These are phyloP conservation scores for Chromoteleia sp. DNA, from an alignment of 2,888 invertebrate genomes.

Conservation along the genomic window DNA sequence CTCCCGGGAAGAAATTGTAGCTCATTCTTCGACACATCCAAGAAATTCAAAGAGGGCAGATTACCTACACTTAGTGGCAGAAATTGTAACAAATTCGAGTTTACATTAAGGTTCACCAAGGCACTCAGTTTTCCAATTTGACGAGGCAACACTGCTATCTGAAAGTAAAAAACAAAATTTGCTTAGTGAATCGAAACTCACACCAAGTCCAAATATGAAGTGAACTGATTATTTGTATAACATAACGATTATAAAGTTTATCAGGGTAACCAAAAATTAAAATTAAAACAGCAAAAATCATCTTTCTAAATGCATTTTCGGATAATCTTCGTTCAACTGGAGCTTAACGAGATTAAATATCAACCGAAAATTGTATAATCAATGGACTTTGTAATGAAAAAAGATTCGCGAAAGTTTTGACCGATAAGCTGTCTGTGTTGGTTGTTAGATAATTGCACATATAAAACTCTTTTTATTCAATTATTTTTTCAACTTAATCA, in stretches of 20 bases:
- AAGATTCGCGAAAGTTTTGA: conserved; percentile 14
- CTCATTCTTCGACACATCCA: conserved; percentile 86
- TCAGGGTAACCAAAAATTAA: neutral
- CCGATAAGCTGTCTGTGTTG: conserved; percentile 5
- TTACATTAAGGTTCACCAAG: conserved; percentile 88
- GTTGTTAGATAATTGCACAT: conserved; percentile 1
- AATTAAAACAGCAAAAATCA: neutral
- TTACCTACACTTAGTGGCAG: conserved; percentile 89
- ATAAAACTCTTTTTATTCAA: conserved; percentile 7
- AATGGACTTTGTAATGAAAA: conserved; percentile 53
- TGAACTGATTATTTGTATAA: neutral
- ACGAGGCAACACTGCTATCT: conserved; percentile 86
- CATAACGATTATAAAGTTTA: conserved; percentile 7
- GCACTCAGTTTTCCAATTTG: conserved; percentile 88
- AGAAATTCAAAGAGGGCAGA: conserved; percentile 85
- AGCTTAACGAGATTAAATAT: conserved; percentile 48
- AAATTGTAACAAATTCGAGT: conserved; percentile 86
- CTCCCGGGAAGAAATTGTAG: conserved; percentile 87
- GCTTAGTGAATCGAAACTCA: neutral
- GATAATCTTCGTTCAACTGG: conserved; percentile 18
- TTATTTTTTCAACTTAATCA: neutral
- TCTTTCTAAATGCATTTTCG: conserved; percentile 15
- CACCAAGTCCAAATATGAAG: neutral
- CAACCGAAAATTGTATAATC: conserved; percentile 47
- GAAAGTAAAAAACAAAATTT: conserved; percentile 47